These are phyloP conservation scores for Maccullochella peelii DNA, from an alignment of 2,113 vertebrate genomes.

Conservation along the genomic window DNA sequence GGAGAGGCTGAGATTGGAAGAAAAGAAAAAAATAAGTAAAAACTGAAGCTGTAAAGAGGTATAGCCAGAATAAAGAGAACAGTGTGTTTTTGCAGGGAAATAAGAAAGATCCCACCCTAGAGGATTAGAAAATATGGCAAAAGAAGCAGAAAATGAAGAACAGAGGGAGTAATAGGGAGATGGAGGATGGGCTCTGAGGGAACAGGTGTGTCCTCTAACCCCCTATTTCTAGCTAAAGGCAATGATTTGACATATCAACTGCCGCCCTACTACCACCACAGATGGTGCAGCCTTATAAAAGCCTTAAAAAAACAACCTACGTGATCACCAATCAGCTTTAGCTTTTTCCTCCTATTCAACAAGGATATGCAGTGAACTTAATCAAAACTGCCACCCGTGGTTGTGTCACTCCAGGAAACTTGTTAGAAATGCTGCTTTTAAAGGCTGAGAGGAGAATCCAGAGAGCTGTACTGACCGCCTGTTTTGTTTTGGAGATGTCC, in stretches of 20 bases:
- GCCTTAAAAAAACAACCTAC: neutral
- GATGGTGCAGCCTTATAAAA: constrained; percentile 40
- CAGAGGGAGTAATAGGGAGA: neutral
- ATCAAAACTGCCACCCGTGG: neutral
- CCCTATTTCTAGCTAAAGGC: constrained; percentile 46
- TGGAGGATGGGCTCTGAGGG: constrained; percentile 16
- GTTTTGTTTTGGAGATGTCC: constrained; percentile 94
- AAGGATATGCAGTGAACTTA: neutral
- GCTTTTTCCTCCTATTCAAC: neutral
- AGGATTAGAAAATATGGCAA: neutral
- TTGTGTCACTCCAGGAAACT: neutral
- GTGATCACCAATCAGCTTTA: constrained; percentile 6
- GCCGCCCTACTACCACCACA: constrained; percentile 35
- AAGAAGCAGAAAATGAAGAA: constrained; percentile 9
- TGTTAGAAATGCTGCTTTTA: neutral
- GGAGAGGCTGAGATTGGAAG: neutral
- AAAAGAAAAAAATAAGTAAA: neutral
- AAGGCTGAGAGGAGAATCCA: neutral
- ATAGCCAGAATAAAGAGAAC: neutral
- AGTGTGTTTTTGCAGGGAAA: constrained; percentile 4
- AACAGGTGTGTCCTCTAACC: constrained; percentile 55
- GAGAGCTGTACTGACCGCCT: constrained; percentile 84
- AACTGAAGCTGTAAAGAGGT: neutral
- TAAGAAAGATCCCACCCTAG: neutral
- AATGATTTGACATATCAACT: constrained; percentile 31